phyloP scores from a whole-genome alignment of 2,888 invertebrate genomes.

The Drosophila acutilabella region DNA sequence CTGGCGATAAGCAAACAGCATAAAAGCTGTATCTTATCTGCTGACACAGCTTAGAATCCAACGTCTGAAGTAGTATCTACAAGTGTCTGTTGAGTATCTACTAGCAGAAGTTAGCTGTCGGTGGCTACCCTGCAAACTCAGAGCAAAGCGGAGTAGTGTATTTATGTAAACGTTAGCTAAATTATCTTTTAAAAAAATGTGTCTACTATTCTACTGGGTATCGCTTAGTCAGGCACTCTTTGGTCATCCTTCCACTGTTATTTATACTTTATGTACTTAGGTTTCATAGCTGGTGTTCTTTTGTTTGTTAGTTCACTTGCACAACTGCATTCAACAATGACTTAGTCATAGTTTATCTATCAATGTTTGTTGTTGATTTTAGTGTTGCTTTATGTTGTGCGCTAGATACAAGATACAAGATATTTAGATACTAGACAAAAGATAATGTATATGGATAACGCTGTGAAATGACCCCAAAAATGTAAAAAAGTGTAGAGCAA shows the following conservation, averaged over 20 bases:
- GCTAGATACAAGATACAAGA: constrained; percentile 15
- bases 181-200: too few species aligned
- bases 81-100: constrained; percentile 28
- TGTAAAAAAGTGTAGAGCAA: constrained; percentile 5
- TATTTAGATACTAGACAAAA: constrained; percentile 1
- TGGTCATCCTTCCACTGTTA: neutral
- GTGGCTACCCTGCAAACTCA: neutral
- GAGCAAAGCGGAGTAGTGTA: neutral
- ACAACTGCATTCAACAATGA: constrained; percentile 52
- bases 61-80: constrained; percentile 25
- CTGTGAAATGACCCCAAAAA: constrained; percentile 23
- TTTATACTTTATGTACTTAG: constrained; percentile 47
- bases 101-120: constrained; percentile 29
- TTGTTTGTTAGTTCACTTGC: constrained; percentile 54
- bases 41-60: constrained; percentile 56
- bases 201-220: constrained; percentile 1
- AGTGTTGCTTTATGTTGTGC: constrained; percentile 18
- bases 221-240: neutral
- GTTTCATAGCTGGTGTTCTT: constrained; percentile 17
- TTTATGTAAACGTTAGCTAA: neutral
- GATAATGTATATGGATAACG: constrained; percentile 12
- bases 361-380: constrained; percentile 15
- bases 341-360: constrained; percentile 28
- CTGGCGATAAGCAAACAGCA: constrained; percentile 45
- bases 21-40: constrained; percentile 54